Base-by-base conservation (phyloP, 2,113 vertebrate species). In the Phoxinus phoxinus region DNA sequence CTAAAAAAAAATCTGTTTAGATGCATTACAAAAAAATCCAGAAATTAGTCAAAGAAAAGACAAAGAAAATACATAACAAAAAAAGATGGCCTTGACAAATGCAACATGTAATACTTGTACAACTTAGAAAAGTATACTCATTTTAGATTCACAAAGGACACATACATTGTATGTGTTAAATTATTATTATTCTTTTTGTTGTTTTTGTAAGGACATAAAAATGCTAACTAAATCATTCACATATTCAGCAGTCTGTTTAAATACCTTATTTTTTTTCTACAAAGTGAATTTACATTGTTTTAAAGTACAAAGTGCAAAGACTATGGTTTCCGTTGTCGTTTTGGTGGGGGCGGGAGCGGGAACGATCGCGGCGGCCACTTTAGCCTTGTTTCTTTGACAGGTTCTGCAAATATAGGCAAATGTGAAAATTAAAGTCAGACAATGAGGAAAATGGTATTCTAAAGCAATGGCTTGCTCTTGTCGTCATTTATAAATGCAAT, bases 301-400 rank as follows among this genome's bases (percentile, higher is more conserved):
- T 96, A 96, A 97, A 97, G 96, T 97, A 99, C 97, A 98, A 98
- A 99, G 98, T 98, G 97, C 97, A 98, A 98, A 97, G 97, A 97
- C 97, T 98, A 97, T 96, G 91, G 93, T 95, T 94, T 95, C 93
- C 91, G 92, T 96, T 94, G 96, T 95, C 93, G 93, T 95, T 95
- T 81, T 95, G 96, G 94, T 96, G 94, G 96, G 94, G 95, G 94
- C 87, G 88, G 69, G 46, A 86, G 86, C 93, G 92, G 86, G 87
- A 91, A 88, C 91, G 89, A 84, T 89, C 92, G 90, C 88, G 27
- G 69, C 63, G 30, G 89, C 84, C 87, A 76, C 12, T 86, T 97
- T 91, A 98, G 59, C 98, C 97, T 95, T 97, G 97, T 89, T 97
- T 99, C 94, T 96, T 97, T 73, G 95, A 94, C 67, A 92, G 91